Evolutionary conservation across 2,113 vertebrate genomes (phyloP).

Genomic region (Sebastes fasciatus): DNA sequence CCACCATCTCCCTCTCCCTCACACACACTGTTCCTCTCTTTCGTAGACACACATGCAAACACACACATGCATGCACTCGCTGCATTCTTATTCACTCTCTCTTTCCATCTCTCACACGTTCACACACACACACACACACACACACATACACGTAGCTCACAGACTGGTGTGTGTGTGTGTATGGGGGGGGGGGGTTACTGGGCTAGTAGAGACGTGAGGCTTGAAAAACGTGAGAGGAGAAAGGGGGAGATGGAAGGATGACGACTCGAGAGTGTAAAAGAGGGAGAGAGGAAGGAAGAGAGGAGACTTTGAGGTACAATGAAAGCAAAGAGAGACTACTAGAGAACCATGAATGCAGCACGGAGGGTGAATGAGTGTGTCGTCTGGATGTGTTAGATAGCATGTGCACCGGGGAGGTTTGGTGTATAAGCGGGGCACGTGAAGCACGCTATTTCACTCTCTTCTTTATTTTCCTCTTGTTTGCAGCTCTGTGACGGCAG

Average conservation of each 20-base stretch:
- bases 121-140: slow-evolving; percentile 44
- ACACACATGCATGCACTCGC: slow-evolving; percentile 59
- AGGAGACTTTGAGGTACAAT: slow-evolving; percentile 53
- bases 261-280: slow-evolving; percentile 63
- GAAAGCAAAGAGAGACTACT: slow-evolving; percentile 58
- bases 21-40: slow-evolving; percentile 47
- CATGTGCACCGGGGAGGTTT: slow-evolving; percentile 38
- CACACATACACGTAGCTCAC: slow-evolving; percentile 41
- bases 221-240: slow-evolving; percentile 72
- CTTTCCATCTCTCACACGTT: slow-evolving; percentile 67
- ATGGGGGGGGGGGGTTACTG: slow-evolving; percentile 51
- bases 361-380: slow-evolving; percentile 52
- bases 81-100: slow-evolving; percentile 72
- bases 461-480: slow-evolving; percentile 55
- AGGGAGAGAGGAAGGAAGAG: slow-evolving; percentile 58
- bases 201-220: slow-evolving; percentile 76
- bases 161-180: slow-evolving; percentile 68
- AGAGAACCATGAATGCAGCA: slow-evolving; percentile 58
- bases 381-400: slow-evolving; percentile 47
- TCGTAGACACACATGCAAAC: slow-evolving; percentile 50
- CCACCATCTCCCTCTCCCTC: slow-evolving; percentile 45
- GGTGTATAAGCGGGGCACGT: slow-evolving; percentile 44
- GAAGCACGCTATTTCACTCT: slow-evolving; percentile 45
- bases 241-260: slow-evolving; percentile 68
- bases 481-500: slow-evolving; percentile 61